phyloP scores from a whole-genome alignment of 2,113 vertebrate genomes.

The Lontra canadensis region DNA sequence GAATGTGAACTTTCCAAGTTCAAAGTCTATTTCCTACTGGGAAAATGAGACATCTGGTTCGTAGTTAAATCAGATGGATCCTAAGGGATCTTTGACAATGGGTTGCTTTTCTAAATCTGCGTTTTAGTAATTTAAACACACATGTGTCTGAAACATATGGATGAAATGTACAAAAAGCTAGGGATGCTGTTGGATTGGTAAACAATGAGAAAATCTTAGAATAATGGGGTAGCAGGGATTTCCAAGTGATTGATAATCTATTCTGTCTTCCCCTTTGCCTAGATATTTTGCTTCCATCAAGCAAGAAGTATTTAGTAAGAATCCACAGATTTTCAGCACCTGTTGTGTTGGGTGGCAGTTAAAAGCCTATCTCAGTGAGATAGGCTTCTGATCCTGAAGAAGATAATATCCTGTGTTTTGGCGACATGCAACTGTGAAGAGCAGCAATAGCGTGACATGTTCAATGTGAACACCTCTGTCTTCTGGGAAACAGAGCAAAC shows the following conservation, averaged over 20 bases:
- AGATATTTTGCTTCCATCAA: neutral
- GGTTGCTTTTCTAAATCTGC: slow-evolving; percentile 69
- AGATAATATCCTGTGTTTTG: neutral
- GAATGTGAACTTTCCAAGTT: slow-evolving; percentile 66
- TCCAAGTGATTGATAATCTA: neutral
- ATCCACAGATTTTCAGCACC: neutral
- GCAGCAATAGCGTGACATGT: neutral
- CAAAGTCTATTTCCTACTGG: slow-evolving; percentile 65
- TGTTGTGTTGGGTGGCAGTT: neutral
- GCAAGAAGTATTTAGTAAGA: neutral
- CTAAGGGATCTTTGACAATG: slow-evolving; percentile 68
- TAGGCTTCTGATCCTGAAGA: neutral
- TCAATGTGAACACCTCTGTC: neutral
- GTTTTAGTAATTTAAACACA: slow-evolving; percentile 63
- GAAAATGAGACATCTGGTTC: slow-evolving; percentile 71
- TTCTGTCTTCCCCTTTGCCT: neutral
- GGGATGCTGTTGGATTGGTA: neutral
- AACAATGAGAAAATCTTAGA: slow-evolving; percentile 42
- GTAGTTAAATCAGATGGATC: slow-evolving; percentile 66
- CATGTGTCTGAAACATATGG: slow-evolving; percentile 37
- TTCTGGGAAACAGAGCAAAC: neutral
- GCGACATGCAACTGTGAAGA: neutral
- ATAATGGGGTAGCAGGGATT: neutral
- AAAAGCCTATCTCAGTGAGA: neutral
- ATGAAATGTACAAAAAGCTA: slow-evolving; percentile 45